Percentiles rank a stretch among this genome's conserved stretches.
phyloP scores from a whole-genome alignment of 2,888 invertebrate genomes.

The Eupithecia dodoneata region DNA sequence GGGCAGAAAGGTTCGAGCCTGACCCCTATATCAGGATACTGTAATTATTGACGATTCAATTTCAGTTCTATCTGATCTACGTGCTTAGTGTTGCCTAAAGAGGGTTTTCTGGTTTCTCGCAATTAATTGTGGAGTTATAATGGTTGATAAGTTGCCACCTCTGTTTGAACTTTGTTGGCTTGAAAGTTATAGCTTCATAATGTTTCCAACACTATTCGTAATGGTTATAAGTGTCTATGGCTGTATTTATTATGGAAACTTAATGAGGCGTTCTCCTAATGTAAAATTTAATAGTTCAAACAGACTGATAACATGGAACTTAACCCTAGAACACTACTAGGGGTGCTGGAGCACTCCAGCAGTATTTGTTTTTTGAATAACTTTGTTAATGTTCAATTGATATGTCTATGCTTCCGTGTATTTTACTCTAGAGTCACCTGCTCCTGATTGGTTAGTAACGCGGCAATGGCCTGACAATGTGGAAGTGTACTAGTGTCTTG shows the following conservation, averaged over 20 bases:
- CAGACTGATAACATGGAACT: too few relatives aligned
- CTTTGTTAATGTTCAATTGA: too few relatives aligned
- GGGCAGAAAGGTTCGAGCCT: slow-evolving; percentile 25
- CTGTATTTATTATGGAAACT: background rate
- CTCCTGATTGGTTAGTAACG: too few relatives aligned
- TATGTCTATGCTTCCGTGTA: too few relatives aligned
- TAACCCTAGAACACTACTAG: too few relatives aligned
- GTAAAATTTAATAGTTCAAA: too few relatives aligned
- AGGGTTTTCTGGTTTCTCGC: background rate
- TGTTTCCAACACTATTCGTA: slow-evolving; percentile 1
- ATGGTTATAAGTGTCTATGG: background rate
- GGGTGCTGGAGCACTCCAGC: too few relatives aligned
- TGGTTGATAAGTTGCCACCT: background rate
- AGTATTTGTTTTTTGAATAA: too few relatives aligned
- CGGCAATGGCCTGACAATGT: too few relatives aligned
- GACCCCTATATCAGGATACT: slow-evolving; percentile 43
- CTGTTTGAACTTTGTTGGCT: slow-evolving; percentile 13
- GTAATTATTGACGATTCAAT: slow-evolving; percentile 82
- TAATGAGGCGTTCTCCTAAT: background rate
- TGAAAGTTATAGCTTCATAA: slow-evolving; percentile 11
- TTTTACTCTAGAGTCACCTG: too few relatives aligned
- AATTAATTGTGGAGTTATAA: slow-evolving; percentile 12
- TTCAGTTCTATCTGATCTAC: slow-evolving; percentile 70
- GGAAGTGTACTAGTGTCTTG: too few relatives aligned
- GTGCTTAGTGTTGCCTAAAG: slow-evolving; percentile 43